A percentile compares a stretch with the other conserved stretches of the same genome.
These are phyloP conservation scores for Drosophila colorata DNA, from an alignment of 2,888 invertebrate species.

Conservation along the genomic window DNA sequence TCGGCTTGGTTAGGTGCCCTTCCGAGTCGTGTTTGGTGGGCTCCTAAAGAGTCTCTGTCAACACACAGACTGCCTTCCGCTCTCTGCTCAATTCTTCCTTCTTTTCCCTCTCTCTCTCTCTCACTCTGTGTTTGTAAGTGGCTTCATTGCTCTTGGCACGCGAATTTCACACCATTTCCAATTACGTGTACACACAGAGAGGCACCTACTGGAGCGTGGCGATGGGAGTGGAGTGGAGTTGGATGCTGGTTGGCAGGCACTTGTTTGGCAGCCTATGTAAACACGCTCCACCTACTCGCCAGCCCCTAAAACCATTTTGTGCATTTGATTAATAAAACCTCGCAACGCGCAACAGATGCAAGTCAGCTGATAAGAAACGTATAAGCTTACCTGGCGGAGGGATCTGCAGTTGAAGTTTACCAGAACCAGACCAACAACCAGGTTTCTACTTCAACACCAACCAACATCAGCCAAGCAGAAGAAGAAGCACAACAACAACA, in stretches of 20 bases:
- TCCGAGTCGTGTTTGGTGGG: conserved; percentile 49
- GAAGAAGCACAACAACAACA: conserved; percentile 6
- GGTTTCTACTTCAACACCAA: conserved; percentile 8
- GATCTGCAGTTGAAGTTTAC: conserved; percentile 16
- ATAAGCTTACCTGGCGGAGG: conserved; percentile 42
- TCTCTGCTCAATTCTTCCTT: too few species aligned
- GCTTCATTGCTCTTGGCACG: conserved; percentile 60
- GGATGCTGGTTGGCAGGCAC: conserved; percentile 49
- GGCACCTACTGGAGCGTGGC: conserved; percentile 7
- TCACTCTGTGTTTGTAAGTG: conserved; percentile 1
- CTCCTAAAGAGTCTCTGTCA: conserved; percentile 46
- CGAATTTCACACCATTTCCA: conserved; percentile 81
- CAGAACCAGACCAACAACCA: conserved; percentile 21
- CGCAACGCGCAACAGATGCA: conserved; percentile 79
- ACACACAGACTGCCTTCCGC: conserved; percentile 24
- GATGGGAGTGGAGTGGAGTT: conserved; percentile 1
- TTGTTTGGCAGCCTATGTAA: conserved; percentile 71
- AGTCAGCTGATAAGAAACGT: conserved; percentile 73
- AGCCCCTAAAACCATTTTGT: conserved; percentile 80
- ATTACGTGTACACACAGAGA: conserved; percentile 51
- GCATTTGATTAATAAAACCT: conserved; percentile 84
- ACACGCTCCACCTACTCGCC: conserved; percentile 78
- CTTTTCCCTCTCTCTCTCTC: not conserved
- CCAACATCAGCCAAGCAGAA: conserved; percentile 1
- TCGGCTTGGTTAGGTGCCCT: conserved; percentile 24